Evolutionary conservation across 2,797 vertebrate genomes (phyloP), one percentile per base, ranked within the genome.

Genomic region (Sebastes glaucus): DNA sequence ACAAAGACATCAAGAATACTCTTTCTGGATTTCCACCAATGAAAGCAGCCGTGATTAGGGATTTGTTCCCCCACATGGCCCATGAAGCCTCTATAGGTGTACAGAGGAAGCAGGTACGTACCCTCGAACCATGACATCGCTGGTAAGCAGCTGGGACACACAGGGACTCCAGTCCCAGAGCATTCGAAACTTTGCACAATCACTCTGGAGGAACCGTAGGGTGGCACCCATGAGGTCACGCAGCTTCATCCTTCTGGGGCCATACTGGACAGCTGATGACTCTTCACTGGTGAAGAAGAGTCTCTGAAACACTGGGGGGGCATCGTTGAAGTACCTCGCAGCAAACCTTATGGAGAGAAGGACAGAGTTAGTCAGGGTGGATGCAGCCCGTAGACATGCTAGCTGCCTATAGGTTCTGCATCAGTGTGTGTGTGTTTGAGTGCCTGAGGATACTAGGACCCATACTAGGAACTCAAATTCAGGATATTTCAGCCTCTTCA

Each of bases 121-220:
- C 99, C 99, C 97, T 89, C 98, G 97, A 22, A 99, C 99, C 93
- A 98, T 94, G 71, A 97, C 94, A 60, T 99, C 98, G 1, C 98
- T 98, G 87, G 97, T 99, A 84, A 98, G 97, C 33, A 99, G 96
- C 85, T 98, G 96, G 1, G 99, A 98, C 32, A 99, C 93, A 67
- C 99, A 99, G 32, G 97, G 97, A 46, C 99, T 99, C 99, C 99
- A 99, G 92, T 99, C 97, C 99, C 99, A 99, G 0, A 98, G 93
- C 7, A 97, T 96, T 28, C 96, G 91, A 80, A 97, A 99, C 76
- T 97, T 94, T 20, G 95, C 92, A 33, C 95, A 97, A 18, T 98
- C 97, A 20, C 96, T 97, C 38, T 97, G 96, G 20, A 99, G 95
- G 89, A 99, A 99, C 28, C 94, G 96, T 32, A 97, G 96, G 0